phyloP scores from a whole-genome alignment of 2,113 vertebrate genomes.

The Coreoperca whiteheadi region DNA sequence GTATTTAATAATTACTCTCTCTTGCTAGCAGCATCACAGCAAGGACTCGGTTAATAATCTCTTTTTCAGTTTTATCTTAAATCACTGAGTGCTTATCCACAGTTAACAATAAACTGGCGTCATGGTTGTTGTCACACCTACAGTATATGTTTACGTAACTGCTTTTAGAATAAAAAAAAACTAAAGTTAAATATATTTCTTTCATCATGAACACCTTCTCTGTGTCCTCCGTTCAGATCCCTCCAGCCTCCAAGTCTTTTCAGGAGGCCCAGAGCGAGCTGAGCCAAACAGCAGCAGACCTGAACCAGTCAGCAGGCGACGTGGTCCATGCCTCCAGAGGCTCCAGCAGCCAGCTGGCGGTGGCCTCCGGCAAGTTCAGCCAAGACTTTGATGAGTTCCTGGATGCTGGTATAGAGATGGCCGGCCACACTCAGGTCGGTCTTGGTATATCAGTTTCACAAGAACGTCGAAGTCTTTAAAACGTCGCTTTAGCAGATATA shows the following conservation, averaged over 20 bases:
- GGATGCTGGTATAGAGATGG: constrained; percentile 98
- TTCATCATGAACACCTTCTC: not conserved
- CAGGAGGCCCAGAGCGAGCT: constrained; percentile 96
- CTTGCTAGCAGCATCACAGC: not conserved
- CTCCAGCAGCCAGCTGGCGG: constrained; percentile 93
- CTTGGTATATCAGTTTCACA: not conserved
- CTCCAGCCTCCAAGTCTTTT: constrained; percentile 93
- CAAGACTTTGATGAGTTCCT: constrained; percentile 98
- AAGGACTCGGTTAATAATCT: too few species aligned
- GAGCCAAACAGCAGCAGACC: constrained; percentile 95
- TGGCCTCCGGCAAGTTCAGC: constrained; percentile 97
- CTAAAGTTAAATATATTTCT: not conserved
- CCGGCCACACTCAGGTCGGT: constrained; percentile 94
- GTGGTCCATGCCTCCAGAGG: constrained; percentile 96
- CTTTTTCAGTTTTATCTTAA: not conserved
- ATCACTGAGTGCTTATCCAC: not conserved
- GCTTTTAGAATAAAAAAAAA: too few species aligned
- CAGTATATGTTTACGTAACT: too few species aligned
- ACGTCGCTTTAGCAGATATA: not conserved
- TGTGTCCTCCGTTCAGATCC: constrained; percentile 84
- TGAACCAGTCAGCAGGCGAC: constrained; percentile 97
- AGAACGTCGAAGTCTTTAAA: not conserved
- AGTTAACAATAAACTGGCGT: not conserved
- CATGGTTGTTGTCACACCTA: not conserved
- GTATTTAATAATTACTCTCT: not conserved